Conservation (phyloP, 2,113 vertebrate genomes). For the Syngnathus typhle region DNA sequence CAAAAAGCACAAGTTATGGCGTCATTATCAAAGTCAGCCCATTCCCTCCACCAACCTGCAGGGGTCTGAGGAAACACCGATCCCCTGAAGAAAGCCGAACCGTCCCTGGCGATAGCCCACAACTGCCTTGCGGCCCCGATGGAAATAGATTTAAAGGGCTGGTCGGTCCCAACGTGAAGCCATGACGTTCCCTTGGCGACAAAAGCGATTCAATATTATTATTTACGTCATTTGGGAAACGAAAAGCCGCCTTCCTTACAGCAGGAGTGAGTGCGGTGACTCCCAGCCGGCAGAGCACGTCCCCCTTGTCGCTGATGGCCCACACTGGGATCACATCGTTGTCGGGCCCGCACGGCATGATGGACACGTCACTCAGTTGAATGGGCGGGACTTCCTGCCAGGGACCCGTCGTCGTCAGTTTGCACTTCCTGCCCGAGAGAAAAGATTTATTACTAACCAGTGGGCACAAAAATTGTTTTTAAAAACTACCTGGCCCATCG, state of each 20-base stretch:
- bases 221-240: no score
- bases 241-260: conserved; percentile 62
- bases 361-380: conserved; percentile 81
- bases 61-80: conserved; percentile 82
- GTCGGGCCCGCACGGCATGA: conserved; percentile 73
- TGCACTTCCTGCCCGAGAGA: conserved; percentile 80
- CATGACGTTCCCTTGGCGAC: conserved; percentile 83
- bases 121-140: conserved; percentile 85
- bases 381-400: conserved; percentile 93
- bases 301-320: conserved; percentile 96
- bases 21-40: neutral
- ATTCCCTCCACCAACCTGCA: conserved; percentile 71
- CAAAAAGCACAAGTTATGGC: neutral
- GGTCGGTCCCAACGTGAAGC: conserved; percentile 94
- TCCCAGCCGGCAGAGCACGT: conserved; percentile 87
- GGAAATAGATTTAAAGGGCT: conserved; percentile 88
- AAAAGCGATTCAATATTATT: neutral
- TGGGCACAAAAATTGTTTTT: neutral
- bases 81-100: conserved; percentile 89
- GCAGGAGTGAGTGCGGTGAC: conserved; percentile 81
- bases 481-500: conserved; percentile 87
- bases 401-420: conserved; percentile 86
- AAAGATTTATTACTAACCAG: neutral
- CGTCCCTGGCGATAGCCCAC: conserved; percentile 89
- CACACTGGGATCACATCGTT: conserved; percentile 76